phyloP scores from a whole-genome alignment of 2,888 invertebrate species.

The Morinoia aosen region DNA sequence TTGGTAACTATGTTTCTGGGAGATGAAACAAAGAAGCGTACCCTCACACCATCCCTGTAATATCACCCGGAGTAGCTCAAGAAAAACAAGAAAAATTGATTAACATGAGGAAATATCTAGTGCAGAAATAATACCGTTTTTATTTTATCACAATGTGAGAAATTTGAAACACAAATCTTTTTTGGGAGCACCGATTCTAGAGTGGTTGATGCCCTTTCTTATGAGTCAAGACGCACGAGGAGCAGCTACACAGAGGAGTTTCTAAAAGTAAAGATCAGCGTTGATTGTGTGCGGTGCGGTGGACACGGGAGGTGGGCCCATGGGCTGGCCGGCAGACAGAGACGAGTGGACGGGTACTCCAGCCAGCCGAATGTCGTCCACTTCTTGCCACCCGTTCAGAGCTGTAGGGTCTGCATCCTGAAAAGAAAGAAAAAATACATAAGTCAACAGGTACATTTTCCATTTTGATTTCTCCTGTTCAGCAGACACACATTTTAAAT shows the following conservation, averaged over 20 bases:
- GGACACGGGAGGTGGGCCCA: conserved; percentile 56
- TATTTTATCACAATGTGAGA: neutral
- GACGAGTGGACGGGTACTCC: conserved; percentile 63
- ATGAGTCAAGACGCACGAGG: neutral
- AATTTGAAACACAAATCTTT: neutral
- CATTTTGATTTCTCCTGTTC: neutral
- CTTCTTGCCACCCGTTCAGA: conserved; percentile 58
- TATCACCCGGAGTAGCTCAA: conserved; percentile 1
- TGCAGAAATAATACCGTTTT: neutral
- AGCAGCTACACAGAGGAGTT: neutral
- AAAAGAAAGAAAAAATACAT: conserved; percentile 8
- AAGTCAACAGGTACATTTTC: neutral
- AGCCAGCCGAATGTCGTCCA: conserved; percentile 66
- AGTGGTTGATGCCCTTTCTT: neutral
- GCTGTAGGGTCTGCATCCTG: conserved; percentile 54
- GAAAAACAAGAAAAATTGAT: neutral
- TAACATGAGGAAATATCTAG: neutral
- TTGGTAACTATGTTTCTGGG: neutral
- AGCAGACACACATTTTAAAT: too few species aligned
- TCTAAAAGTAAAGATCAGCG: conserved; percentile 64
- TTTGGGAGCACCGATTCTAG: neutral
- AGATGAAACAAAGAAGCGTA: conserved; percentile 1
- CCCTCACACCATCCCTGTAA: neutral
- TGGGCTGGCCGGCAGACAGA: conserved; percentile 55
- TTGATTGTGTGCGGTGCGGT: conserved; percentile 61